A percentile compares a stretch with the other conserved stretches of the same genome.
phyloP scores from a whole-genome alignment of 2,113 vertebrate genomes.

The Girardinichthys multiradiatus region DNA sequence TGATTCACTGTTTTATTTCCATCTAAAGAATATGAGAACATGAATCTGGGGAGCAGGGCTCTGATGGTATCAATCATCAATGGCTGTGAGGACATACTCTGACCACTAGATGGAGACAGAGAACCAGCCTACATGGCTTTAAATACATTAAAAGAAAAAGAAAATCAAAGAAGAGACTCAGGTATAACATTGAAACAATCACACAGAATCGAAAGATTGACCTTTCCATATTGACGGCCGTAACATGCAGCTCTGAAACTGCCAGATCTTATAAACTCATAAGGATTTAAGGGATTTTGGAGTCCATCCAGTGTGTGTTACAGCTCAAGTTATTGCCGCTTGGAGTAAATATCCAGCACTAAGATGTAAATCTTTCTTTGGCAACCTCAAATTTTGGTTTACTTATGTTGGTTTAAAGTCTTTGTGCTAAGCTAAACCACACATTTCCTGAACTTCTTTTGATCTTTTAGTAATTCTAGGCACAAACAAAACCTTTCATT shows the following conservation, averaged over 20 bases:
- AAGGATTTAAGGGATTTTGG: slow-evolving; percentile 24
- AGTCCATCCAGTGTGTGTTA: slow-evolving; percentile 33
- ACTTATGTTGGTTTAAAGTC: neutral
- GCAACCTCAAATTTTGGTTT: neutral
- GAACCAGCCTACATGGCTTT: neutral
- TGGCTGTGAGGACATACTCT: slow-evolving; percentile 24
- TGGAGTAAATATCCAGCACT: neutral
- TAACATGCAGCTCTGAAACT: neutral
- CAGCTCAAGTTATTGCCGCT: slow-evolving; percentile 1
- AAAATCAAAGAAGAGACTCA: slow-evolving; percentile 2
- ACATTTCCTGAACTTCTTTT: neutral
- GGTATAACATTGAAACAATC: slow-evolving; percentile 2
- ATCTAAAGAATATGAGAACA: neutral
- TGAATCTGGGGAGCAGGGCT: slow-evolving; percentile 74
- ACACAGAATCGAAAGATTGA: neutral
- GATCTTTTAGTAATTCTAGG: neutral
- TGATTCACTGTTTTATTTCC: neutral
- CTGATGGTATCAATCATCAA: slow-evolving; percentile 62
- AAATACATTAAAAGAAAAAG: neutral
- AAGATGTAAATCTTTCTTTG: neutral
- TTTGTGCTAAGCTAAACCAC: no score
- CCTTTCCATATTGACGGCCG: neutral
- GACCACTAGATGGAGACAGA: slow-evolving; percentile 62
- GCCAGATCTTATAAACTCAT: slow-evolving; percentile 27
- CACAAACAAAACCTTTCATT: neutral